phyloP scores from a whole-genome alignment of 2,113 vertebrate genomes.

The Deroptyus accipitrinus region DNA sequence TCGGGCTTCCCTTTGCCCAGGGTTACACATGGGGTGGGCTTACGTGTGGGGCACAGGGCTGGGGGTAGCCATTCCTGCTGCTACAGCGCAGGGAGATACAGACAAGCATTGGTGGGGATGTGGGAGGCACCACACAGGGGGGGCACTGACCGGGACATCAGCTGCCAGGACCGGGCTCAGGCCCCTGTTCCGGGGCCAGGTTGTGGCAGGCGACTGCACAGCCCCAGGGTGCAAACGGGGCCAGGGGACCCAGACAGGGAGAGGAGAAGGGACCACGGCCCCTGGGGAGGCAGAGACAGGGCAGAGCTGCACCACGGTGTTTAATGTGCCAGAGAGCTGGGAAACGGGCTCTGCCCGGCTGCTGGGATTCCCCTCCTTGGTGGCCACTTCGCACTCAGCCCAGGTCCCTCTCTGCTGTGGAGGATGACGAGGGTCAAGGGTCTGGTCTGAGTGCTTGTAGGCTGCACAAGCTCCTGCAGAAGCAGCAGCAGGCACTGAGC shows the following conservation, averaged over 20 bases:
- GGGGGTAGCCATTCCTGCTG: fast-evolving
- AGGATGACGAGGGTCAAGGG: slow-evolving; percentile 35
- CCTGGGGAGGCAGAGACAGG: fast-evolving
- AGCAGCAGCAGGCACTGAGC: slow-evolving; percentile 41
- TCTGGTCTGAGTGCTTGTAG: slow-evolving; percentile 67
- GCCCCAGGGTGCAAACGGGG: fast-evolving
- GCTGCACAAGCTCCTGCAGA: slow-evolving; percentile 80
- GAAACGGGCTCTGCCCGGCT: background rate
- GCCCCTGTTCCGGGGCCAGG: fast-evolving
- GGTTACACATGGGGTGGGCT: too few species aligned
- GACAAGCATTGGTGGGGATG: background rate
- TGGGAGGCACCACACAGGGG: fast-evolving
- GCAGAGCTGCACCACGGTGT: background rate
- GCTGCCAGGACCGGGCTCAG: fast-evolving
- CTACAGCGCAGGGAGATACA: background rate
- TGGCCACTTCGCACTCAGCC: slow-evolving; percentile 64
- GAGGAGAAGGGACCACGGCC: background rate
- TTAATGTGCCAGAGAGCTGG: background rate
- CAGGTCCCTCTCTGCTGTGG: slow-evolving; percentile 67
- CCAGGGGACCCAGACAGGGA: too few species aligned
- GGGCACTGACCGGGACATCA: fast-evolving
- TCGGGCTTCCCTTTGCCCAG: background rate
- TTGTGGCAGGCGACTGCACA: fast-evolving
- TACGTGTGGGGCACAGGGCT: fast-evolving
- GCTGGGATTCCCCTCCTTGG: slow-evolving; percentile 34